These are phyloP conservation scores for Phymatocera aterrima DNA, from an alignment of 2,888 invertebrate genomes.

Conservation along the genomic window DNA sequence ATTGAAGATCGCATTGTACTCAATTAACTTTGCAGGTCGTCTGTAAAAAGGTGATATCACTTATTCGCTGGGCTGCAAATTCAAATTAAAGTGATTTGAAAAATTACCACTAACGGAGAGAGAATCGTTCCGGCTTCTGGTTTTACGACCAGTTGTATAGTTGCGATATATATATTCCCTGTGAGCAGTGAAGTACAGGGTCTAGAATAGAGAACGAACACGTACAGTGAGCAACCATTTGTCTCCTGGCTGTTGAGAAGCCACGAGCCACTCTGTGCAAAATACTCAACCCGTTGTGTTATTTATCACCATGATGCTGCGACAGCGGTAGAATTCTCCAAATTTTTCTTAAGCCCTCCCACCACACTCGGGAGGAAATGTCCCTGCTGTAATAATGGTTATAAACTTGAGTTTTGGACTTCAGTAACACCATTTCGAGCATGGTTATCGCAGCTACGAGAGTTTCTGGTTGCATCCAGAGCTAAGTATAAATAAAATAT, in stretches of 20 bases:
- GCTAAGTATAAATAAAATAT: too few relatives aligned
- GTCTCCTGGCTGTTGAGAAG: constrained; percentile 31
- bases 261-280: constrained; percentile 15
- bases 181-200: background rate
- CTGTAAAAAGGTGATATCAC: background rate
- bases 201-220: constrained; percentile 14
- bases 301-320: constrained; percentile 13
- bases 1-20: background rate
- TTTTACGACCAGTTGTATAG: background rate
- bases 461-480: too few relatives aligned
- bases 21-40: background rate
- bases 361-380: background rate
- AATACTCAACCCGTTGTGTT: constrained; percentile 30
- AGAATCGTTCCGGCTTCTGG: constrained; percentile 12
- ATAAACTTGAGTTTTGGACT: background rate
- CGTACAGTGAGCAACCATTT: constrained; percentile 37
- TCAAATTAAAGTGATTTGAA: constrained; percentile 20
- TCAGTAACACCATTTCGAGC: background rate
- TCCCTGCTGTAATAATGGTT: background rate
- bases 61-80: background rate
- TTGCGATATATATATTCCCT: constrained; percentile 31
- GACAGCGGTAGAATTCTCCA: constrained; percentile 16
- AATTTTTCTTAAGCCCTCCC: background rate
- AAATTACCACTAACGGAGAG: background rate
- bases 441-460: too few relatives aligned